These are phyloP conservation scores for Nephila pilipes DNA, from an alignment of 1,140 invertebrate species.

Conservation along the genomic window DNA sequence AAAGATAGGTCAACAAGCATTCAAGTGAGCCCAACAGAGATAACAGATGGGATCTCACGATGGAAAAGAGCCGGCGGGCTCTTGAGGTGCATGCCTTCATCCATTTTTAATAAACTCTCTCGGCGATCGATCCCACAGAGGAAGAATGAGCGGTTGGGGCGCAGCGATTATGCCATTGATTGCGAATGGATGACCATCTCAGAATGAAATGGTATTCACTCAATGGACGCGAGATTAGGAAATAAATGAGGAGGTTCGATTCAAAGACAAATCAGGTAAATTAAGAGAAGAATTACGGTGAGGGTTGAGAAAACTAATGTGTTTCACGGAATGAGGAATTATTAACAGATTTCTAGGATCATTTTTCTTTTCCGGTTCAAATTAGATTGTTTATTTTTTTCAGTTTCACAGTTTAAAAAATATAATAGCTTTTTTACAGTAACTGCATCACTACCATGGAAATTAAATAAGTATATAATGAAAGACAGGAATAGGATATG, in stretches of 20 bases:
- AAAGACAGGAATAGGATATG: too few species aligned
- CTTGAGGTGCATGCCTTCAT: slow-evolving; percentile 26
- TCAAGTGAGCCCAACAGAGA: neutral
- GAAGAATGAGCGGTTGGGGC: neutral
- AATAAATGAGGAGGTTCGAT: neutral
- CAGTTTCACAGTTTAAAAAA: too few species aligned
- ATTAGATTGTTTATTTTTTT: too few species aligned
- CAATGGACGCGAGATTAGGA: neutral
- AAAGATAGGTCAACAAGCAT: slow-evolving; percentile 25
- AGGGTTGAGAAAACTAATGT: neutral
- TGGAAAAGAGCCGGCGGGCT: neutral
- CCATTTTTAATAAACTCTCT: slow-evolving; percentile 51
- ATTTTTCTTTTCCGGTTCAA: too few species aligned
- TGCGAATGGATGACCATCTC: slow-evolving; percentile 1
- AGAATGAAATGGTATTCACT: neutral
- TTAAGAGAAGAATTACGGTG: neutral
- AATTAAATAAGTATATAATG: too few species aligned
- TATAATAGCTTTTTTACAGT: too few species aligned
- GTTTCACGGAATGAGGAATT: neutral
- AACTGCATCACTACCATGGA: too few species aligned
- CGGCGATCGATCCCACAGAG: slow-evolving; percentile 30
- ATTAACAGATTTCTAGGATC: neutral
- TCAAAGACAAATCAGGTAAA: neutral
- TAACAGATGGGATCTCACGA: slow-evolving; percentile 20
- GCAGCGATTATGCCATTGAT: neutral